These are phyloP conservation scores for Mareca penelope DNA, from an alignment of 2,797 vertebrate species.

Conservation along the genomic window DNA sequence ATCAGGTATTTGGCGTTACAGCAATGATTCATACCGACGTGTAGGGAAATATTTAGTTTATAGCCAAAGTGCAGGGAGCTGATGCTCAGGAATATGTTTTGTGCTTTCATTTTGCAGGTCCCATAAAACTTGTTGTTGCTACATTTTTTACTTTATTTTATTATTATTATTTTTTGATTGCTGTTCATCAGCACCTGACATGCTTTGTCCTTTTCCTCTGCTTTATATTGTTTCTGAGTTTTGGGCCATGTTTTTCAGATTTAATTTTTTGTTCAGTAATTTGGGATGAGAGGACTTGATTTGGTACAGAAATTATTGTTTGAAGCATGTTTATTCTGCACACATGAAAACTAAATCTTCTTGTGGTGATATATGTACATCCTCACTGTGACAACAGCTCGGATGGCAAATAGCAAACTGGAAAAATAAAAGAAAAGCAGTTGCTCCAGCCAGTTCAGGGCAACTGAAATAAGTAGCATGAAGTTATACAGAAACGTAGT, in stretches of 20 bases:
- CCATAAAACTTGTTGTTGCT: fast-evolving
- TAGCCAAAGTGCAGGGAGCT: neutral
- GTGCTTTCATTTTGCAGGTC: neutral
- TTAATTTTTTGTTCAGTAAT: neutral
- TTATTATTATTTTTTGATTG: neutral
- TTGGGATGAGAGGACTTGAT: neutral
- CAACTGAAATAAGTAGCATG: neutral
- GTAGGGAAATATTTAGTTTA: fast-evolving
- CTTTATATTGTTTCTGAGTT: too few species aligned
- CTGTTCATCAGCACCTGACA: neutral
- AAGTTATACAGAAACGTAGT: neutral
- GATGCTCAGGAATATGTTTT: fast-evolving
- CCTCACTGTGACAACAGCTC: neutral
- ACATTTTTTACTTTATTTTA: too few species aligned
- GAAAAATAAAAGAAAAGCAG: neutral
- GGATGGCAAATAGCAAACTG: neutral
- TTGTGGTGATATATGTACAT: too few species aligned
- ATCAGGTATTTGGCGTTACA: fast-evolving
- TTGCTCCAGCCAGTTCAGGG: neutral
- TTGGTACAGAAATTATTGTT: neutral
- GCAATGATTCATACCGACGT: fast-evolving
- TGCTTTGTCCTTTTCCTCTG: neutral
- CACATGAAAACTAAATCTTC: neutral
- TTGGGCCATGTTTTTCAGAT: neutral
- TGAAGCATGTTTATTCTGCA: neutral